A percentile compares a stretch with the other conserved stretches of the same genome.
Conservation (phyloP, 2,113 vertebrate species). For the Sialia sialis region DNA sequence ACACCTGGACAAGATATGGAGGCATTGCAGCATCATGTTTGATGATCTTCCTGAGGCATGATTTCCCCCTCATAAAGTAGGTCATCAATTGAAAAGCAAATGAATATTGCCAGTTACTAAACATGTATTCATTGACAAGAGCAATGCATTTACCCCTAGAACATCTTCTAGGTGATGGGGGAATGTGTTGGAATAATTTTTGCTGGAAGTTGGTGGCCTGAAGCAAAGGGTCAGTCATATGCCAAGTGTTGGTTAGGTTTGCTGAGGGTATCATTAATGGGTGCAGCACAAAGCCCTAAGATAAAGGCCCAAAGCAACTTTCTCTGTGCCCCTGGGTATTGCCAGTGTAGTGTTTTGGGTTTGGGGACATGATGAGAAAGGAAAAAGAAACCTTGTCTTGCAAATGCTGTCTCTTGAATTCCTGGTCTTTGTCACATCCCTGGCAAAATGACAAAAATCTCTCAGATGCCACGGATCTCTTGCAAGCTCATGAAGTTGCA, state of each 20-base stretch:
- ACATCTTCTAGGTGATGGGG: not conserved
- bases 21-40: not conserved
- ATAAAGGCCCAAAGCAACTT: not conserved
- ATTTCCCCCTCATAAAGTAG: not conserved
- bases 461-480: not conserved
- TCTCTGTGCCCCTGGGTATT: not conserved
- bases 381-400: not conserved
- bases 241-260: not conserved
- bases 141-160: not conserved
- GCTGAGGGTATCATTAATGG: not conserved
- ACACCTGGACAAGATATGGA: not conserved
- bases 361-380: not conserved
- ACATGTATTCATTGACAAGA: accelerated
- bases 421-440: not conserved
- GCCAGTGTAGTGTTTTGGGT: not conserved
- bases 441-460: not conserved
- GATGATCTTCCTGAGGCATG: not conserved
- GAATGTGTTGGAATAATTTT: not conserved
- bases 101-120: not conserved
- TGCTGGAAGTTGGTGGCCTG: not conserved
- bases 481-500: not conserved
- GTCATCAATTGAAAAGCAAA: not conserved
- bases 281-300: not conserved
- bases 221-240: not conserved
- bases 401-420: not conserved